Evolutionary conservation across 2,888 invertebrate genomes (phyloP).

Genomic region (Agrochola litura): DNA sequence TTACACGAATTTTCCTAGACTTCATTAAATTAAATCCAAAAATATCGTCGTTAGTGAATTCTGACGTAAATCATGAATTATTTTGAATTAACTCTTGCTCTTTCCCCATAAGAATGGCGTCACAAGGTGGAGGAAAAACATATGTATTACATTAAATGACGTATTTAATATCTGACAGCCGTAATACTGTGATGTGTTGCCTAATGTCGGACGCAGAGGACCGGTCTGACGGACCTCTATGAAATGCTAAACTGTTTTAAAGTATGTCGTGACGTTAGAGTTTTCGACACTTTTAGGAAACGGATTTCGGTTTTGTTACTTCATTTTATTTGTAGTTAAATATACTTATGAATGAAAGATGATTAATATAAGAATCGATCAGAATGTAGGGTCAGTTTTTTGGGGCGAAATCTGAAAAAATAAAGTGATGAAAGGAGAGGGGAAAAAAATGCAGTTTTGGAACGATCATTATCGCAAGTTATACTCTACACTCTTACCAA

Average conservation of each 20-base stretch:
- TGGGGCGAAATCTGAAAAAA: too few relatives aligned
- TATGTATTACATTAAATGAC: slow-evolving; percentile 26
- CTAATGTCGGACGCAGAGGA: slow-evolving; percentile 11
- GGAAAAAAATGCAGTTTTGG: neutral
- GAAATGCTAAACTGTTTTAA: slow-evolving; percentile 4
- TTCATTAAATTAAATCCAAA: slow-evolving; percentile 8
- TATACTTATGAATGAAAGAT: neutral
- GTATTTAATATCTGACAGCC: neutral
- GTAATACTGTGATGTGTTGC: slow-evolving; percentile 4
- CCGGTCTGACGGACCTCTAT: slow-evolving; percentile 14
- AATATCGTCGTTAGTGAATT: neutral
- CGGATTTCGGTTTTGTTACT: slow-evolving; percentile 19
- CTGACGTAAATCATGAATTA: slow-evolving; percentile 4
- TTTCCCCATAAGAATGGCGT: slow-evolving; percentile 17
- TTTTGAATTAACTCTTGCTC: neutral
- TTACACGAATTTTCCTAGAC: neutral
- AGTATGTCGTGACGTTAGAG: slow-evolving; percentile 13
- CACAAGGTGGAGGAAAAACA: slow-evolving; percentile 33
- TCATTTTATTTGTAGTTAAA: neutral
- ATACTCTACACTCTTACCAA: too few relatives aligned
- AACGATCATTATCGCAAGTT: too few relatives aligned
- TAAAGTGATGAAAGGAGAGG: neutral
- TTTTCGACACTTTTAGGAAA: neutral
- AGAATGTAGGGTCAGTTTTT: neutral
- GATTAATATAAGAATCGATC: too few relatives aligned